Evolutionary conservation across 2,888 invertebrate species (phyloP).

Genomic region (Arctia plantaginis): DNA sequence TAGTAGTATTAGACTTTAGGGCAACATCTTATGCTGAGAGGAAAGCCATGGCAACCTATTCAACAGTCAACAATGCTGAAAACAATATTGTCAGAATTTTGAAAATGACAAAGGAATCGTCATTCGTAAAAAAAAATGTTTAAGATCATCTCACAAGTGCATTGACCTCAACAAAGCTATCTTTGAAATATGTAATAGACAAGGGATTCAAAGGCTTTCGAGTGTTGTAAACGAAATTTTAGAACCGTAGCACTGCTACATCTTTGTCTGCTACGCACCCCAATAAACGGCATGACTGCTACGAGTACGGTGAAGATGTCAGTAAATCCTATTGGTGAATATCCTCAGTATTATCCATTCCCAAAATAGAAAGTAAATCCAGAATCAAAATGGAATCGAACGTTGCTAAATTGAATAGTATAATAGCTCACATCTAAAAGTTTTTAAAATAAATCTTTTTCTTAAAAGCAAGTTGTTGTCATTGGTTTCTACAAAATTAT

Average conservation of each 20-base stretch:
- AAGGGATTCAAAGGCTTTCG: conserved; percentile 22
- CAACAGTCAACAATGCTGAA: too few species aligned
- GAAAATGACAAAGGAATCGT: too few species aligned
- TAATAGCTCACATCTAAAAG: too few species aligned
- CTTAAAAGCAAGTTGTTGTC: too few species aligned
- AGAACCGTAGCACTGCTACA: conserved; percentile 39
- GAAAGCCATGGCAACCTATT: too few species aligned
- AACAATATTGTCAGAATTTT: too few species aligned
- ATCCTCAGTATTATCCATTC: conserved; percentile 4
- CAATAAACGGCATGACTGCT: conserved; percentile 37
- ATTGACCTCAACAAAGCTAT: background rate
- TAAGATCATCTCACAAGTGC: background rate
- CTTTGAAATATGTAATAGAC: conserved; percentile 11
- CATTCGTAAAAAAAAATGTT: too few species aligned
- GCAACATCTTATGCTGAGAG: too few species aligned
- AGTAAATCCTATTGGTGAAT: conserved; percentile 11
- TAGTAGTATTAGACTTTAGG: too few species aligned
- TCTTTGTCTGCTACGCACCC: conserved; percentile 37
- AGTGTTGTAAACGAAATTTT: conserved; percentile 22
- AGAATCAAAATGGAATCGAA: conserved; percentile 5
- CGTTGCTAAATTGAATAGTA: background rate
- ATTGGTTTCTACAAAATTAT: too few species aligned
- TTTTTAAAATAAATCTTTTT: too few species aligned
- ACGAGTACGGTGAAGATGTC: conserved; percentile 31
- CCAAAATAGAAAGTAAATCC: background rate